Base-by-base conservation (phyloP, 2,888 invertebrate genomes). In the Hymenopus coronatus region DNA sequence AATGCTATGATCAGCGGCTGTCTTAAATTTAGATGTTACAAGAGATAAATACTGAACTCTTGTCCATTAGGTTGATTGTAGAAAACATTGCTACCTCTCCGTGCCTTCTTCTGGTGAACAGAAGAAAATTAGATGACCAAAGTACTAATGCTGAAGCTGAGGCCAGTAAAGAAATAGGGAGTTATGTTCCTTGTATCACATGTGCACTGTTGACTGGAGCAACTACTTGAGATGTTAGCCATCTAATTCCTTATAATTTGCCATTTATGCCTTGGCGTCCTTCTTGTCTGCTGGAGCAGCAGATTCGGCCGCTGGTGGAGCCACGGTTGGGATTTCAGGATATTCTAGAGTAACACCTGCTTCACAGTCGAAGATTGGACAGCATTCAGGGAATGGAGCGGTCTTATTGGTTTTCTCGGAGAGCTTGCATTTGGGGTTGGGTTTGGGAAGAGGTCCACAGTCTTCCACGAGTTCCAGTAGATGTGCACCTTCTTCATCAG, bases 371-470 rank as follows among this genome's bases (percentile, higher is more conserved):
- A 98, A 98, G 90, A 94, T 94, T 1, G 98, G 98, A 93, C 98
- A 98, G 93, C 98, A 98, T 54, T 94, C 95, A 12, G 98, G 98
- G 96, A 98, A 98, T 1, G 96, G 94, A 2, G 98, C 97, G 14
- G 97, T 97, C 93, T 97, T 98, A 95, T 98, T 97, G 92, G 98
- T 98, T 93, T 97, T 97, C 9, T 97, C 97, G 93, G 95, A 88
- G 93, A 98, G 95, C 93, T 97, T 97, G 95, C 98, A 98, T 93
- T 97, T 97, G 91, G 96, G 96, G 93, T 98, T 98, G 90, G 97
- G 96, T 91, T 98, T 94, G 8, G 98, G 98, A 91, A 98, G 94
- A 28, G 98, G 98, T 20, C 98, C 98, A 92, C 98, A 98, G 93
- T 98, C 98, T 92, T 98, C 97, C 0, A 97, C 97, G 91, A 97